These are phyloP conservation scores for Epirrhoe tristata DNA, from an alignment of 2,888 invertebrate species.

Conservation along the genomic window DNA sequence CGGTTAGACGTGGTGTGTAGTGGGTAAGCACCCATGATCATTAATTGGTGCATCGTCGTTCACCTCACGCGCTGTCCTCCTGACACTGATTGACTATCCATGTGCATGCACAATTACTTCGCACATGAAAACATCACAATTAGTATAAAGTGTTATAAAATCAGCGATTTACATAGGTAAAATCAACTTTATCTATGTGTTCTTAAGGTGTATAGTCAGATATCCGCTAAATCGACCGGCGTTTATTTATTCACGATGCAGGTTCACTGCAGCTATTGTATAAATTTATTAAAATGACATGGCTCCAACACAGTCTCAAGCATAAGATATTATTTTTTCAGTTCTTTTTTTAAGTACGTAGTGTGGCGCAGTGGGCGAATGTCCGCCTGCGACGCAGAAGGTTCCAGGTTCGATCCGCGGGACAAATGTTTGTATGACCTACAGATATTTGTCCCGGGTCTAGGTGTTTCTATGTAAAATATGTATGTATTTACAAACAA, in stretches of 20 bases:
- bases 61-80: constrained; percentile 14
- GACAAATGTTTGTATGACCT: too few species aligned
- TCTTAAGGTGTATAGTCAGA: background rate
- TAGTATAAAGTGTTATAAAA: constrained; percentile 3
- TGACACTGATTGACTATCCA: constrained; percentile 50
- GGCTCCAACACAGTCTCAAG: background rate
- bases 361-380: too few species aligned
- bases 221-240: constrained; percentile 7
- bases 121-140: constrained; percentile 28
- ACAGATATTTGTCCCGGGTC: too few species aligned
- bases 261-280: constrained; percentile 10
- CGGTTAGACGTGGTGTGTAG: constrained; percentile 4
- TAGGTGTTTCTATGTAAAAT: too few species aligned
- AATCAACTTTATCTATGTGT: background rate
- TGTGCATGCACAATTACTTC: constrained; percentile 55
- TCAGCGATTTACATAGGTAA: background rate
- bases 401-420: too few species aligned
- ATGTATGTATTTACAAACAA: too few species aligned
- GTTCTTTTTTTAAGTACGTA: background rate
- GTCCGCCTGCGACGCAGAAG: too few species aligned
- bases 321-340: background rate
- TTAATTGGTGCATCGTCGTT: constrained; percentile 29
- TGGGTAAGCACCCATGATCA: constrained; percentile 9
- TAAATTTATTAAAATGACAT: background rate
- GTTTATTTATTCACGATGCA: constrained; percentile 19